Base-by-base conservation (phyloP, 1,140 invertebrate genomes). In the Lineus longissimus region DNA sequence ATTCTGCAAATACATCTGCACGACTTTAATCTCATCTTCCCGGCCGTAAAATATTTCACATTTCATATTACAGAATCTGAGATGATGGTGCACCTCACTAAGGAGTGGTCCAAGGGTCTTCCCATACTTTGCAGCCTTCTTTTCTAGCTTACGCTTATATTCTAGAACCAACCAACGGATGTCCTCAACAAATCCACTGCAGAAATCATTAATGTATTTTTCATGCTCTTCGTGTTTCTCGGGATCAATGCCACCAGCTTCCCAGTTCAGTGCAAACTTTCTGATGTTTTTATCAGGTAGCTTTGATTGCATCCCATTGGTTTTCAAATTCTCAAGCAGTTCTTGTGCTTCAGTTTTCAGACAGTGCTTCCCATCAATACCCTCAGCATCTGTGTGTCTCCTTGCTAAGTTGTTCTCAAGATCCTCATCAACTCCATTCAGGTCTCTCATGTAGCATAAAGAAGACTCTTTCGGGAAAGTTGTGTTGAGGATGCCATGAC, bases 41-140 rank as follows among this genome's bases (percentile, higher is more conserved):
- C 69, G 68, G n/a, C 70, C 69, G 62, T 65, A 65, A 45, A 75
- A 73, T 11, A 65, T 63, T 36, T 68, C 64, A 62, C 65, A 69
- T 80, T 90, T 91, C 4, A 90, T 94, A 73, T 94, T 94, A 59
- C 94, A 96, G 47, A 94, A 94, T 72, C 96, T 93, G 4, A 97
- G 84, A 86, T 98, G 95, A 76, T 97, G 94, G 17, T 97, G 84
- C 57, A 97, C 92, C 82, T 98, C 95, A 6, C 33, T 15, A 4
- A 36, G 33, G 6, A 36, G 33, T 4, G 33, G 33, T 4, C 33
- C 33, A 36, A 36, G 33, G 4, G 33, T 36, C 33, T 36, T 36
- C 4, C 33, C 33, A 36, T 7, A 36, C 33, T 36, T 36, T 36
- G 93, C 55, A 61, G 29, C 36, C 22, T 41, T 62, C 23, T 60